These are phyloP conservation scores for Enteromius trimaculatus DNA, from an alignment of 2,797 vertebrate genomes.

Conservation along the genomic window DNA sequence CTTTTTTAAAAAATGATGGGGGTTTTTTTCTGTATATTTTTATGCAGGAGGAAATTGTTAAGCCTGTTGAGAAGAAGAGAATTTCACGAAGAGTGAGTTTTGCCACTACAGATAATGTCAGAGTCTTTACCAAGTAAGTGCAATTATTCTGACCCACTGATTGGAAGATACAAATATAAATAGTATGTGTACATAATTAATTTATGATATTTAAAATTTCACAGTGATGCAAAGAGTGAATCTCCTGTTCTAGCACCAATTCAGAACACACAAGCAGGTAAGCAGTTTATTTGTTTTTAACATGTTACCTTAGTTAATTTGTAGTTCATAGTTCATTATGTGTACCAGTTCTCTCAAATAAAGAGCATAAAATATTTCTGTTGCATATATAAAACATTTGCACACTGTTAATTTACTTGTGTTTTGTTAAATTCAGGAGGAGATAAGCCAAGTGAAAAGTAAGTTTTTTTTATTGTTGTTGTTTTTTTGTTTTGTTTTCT, in stretches of 20 bases:
- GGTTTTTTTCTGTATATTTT: conserved; percentile 1
- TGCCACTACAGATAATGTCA: conserved; percentile 76
- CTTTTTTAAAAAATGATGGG: neutral
- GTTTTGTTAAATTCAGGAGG: conserved; percentile 37
- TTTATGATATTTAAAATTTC: conserved; percentile 48
- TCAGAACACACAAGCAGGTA: conserved; percentile 63
- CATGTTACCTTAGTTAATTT: neutral
- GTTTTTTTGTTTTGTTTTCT: neutral
- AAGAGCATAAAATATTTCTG: neutral
- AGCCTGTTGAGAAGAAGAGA: conserved; percentile 72
- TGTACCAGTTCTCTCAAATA: neutral
- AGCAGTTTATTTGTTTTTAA: conserved; percentile 55
- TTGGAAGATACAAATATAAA: neutral
- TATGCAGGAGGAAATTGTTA: conserved; percentile 71
- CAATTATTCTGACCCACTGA: neutral
- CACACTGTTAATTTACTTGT: neutral
- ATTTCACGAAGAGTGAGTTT: conserved; percentile 82
- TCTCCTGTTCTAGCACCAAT: conserved; percentile 66
- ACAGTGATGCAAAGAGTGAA: conserved; percentile 73
- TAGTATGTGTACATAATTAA: neutral
- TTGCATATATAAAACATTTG: neutral
- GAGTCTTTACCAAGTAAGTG: conserved; percentile 77
- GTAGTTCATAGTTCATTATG: neutral
- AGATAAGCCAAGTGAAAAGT: conserved; percentile 44
- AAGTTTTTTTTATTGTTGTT: neutral